Evolutionary conservation across 2,797 vertebrate species (phyloP).

Genomic region (Enteromius trimaculatus): DNA sequence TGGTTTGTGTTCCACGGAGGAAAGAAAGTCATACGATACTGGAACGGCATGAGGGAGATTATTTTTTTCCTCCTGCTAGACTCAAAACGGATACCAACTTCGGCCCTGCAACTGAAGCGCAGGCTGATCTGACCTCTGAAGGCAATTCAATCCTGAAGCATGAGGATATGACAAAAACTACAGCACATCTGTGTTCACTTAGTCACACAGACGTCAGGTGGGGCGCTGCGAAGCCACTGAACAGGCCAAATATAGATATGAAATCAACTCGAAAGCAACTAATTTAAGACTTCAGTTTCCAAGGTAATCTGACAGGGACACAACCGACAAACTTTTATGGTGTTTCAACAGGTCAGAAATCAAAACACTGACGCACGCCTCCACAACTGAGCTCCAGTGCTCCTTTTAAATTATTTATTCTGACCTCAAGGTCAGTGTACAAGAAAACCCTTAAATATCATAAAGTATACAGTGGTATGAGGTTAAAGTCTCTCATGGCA

Average conservation of each 20-base stretch:
- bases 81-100: neutral
- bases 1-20: neutral
- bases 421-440: neutral
- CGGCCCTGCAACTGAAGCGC: neutral
- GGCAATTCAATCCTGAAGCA: constrained; percentile 22
- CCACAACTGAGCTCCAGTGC: neutral
- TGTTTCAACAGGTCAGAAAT: neutral
- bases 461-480: neutral
- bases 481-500: neutral
- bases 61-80: neutral
- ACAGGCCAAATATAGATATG: constrained; percentile 40
- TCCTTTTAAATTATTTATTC: constrained; percentile 1
- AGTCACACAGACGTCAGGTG: constrained; percentile 49
- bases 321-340: neutral
- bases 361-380: neutral
- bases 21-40: neutral
- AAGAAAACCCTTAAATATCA: constrained; percentile 14
- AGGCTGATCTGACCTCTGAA: constrained; percentile 1
- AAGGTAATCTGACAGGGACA: neutral
- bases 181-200: constrained; percentile 51
- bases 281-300: neutral
- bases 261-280: neutral
- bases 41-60: neutral
- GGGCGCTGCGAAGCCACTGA: constrained; percentile 6
- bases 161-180: constrained; percentile 45